phyloP scores from a whole-genome alignment of 2,888 invertebrate genomes.

The Tenthredo notha region DNA sequence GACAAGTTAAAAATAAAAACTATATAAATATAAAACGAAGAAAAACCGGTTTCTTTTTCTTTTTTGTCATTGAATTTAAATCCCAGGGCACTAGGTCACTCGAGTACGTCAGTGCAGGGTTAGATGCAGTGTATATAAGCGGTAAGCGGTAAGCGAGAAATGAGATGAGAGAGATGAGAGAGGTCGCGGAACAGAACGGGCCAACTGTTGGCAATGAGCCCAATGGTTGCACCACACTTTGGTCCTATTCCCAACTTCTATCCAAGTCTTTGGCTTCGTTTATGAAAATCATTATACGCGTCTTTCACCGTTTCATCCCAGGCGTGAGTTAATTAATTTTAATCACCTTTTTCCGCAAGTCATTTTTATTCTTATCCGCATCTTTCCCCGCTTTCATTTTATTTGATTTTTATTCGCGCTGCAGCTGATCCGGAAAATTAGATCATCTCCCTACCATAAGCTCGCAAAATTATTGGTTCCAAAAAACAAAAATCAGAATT shows the following conservation, averaged over 20 bases:
- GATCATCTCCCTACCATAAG: background rate
- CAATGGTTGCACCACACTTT: conserved; percentile 55
- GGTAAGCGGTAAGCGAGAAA: background rate
- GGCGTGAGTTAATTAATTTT: conserved; percentile 30
- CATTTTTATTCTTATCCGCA: background rate
- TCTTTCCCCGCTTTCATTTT: background rate
- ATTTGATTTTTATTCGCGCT: background rate
- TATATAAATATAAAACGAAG: background rate
- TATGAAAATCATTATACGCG: conserved; percentile 36
- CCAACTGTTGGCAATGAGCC: conserved; percentile 53
- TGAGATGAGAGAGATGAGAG: conserved; percentile 38
- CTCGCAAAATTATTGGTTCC: background rate
- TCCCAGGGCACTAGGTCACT: conserved; percentile 27
- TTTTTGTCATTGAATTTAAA: background rate
- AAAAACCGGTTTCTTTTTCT: background rate
- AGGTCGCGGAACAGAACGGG: conserved; percentile 45
- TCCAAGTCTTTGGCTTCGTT: background rate
- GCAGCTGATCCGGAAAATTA: background rate
- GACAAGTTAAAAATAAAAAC: background rate
- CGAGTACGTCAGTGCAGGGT: conserved; percentile 17
- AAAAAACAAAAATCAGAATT: background rate
- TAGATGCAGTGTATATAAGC: conserved; percentile 19
- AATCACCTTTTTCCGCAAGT: conserved; percentile 3
- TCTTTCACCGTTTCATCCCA: background rate
- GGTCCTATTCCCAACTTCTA: conserved; percentile 37